Evolutionary conservation across 2,797 vertebrate genomes (phyloP).

Genomic region (Hipposideros larvatus): DNA sequence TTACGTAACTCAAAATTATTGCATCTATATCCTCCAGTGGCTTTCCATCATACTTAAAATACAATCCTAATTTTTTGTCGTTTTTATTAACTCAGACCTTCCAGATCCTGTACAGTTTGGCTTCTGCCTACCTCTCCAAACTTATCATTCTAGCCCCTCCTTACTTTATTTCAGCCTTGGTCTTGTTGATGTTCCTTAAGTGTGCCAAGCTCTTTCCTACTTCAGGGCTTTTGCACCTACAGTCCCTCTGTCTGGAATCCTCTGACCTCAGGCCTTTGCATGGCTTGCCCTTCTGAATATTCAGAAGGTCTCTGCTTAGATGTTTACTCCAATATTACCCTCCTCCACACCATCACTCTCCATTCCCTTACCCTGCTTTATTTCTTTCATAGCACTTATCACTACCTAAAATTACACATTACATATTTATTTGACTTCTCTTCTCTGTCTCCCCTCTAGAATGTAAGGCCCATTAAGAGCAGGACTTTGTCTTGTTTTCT

Average conservation of each 20-base stretch:
- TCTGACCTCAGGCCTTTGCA: not conserved
- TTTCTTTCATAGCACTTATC: not conserved
- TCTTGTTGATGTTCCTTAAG: not conserved
- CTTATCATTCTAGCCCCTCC: not conserved
- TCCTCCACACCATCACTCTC: not conserved
- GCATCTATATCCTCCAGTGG: not conserved
- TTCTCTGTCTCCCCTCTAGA: slow-evolving; percentile 38
- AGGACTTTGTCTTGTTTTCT: slow-evolving; percentile 60
- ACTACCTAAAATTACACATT: slow-evolving; percentile 25
- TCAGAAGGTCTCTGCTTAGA: not conserved
- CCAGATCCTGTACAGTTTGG: not conserved
- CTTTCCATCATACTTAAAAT: slow-evolving; percentile 16
- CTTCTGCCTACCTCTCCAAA: not conserved
- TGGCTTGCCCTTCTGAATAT: slow-evolving; percentile 39
- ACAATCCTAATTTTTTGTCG: not conserved
- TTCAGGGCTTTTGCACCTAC: not conserved
- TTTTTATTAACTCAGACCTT: not conserved
- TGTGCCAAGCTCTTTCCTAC: not conserved
- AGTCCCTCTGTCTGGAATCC: not conserved
- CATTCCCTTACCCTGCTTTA: not conserved
- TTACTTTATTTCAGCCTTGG: not conserved
- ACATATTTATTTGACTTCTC: slow-evolving; percentile 13
- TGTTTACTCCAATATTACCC: not conserved
- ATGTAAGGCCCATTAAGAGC: not conserved
- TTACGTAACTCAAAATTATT: not conserved